Conservation (phyloP, 2,888 invertebrate species). For the Agrochola litura region DNA sequence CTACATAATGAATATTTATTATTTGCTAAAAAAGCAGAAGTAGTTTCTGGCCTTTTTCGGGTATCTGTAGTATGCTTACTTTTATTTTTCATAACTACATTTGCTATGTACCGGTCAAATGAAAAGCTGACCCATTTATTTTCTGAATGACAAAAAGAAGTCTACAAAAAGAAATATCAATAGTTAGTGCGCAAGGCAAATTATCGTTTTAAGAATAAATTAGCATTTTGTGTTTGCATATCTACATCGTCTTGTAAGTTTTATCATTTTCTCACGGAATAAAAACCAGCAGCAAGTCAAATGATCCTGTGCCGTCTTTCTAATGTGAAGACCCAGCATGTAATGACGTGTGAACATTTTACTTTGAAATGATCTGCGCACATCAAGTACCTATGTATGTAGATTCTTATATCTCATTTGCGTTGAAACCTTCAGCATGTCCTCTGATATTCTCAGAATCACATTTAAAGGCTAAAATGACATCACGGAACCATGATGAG, state of each 20-base stretch:
- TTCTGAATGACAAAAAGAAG: constrained; percentile 35
- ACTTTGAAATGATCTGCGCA: constrained; percentile 24
- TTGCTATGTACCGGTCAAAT: not conserved
- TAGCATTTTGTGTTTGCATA: constrained; percentile 31
- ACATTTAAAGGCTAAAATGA: constrained; percentile 40
- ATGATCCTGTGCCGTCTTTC: constrained; percentile 26
- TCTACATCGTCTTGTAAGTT: constrained; percentile 9
- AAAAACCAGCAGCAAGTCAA: constrained; percentile 21
- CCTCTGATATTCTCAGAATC: constrained; percentile 55
- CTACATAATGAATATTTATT: constrained; percentile 16
- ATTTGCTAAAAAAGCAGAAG: constrained; percentile 7
- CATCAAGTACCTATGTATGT: constrained; percentile 3
- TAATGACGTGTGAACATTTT: constrained; percentile 16
- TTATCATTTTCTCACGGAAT: constrained; percentile 30
- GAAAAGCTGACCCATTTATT: constrained; percentile 7
- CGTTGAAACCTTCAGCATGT: constrained; percentile 43
- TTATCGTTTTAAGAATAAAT: constrained; percentile 38
- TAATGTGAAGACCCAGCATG: constrained; percentile 20
- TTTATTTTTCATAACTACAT: not conserved
- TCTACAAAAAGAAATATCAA: constrained; percentile 18
- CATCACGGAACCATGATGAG: constrained; percentile 46
- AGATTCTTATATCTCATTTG: constrained; percentile 35
- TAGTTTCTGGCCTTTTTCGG: not conserved
- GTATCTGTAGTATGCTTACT: not conserved
- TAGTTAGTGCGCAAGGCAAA: constrained; percentile 28